Base-by-base conservation (phyloP, 1,140 invertebrate genomes). In the Lerema accius region DNA sequence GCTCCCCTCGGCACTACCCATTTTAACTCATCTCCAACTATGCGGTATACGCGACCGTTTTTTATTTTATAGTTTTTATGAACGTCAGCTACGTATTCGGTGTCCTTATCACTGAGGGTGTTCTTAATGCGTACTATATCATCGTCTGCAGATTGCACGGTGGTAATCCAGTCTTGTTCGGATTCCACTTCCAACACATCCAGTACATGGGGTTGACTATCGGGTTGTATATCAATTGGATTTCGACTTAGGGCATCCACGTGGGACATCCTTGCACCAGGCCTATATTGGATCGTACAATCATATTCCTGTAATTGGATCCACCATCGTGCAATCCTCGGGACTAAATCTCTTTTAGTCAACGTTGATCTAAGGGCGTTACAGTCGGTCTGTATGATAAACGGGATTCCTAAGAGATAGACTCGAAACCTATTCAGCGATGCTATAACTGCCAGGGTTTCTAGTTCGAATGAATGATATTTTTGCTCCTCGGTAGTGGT, bases 191-290 rank as follows among this genome's bases (percentile, higher is more conserved):
- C 26, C 28, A 66, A 43, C 1, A 61, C 50, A 32, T 66, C 64
- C 2, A 66, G 14, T 0, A 49, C n/a, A n/a, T 59, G 39, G 2
- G 59, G 17, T 3, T 50, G 23, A 4, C 9, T 32, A 11, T 51
- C 43, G 19, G 15, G 42, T 13, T 10, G 40, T 14, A 6, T 48
- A 10, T 49, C 46, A 13, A 49, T 28, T 13, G 66, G 61, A 11
- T 49, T 50, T 19, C 66, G 26, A 35, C 66, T 68, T 6, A 68
- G 43, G 1, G 66, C 66, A 35, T 68, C 66, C 6, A 55, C 61
- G 23, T 68, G 66, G 9, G 4, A 9, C 66, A 63, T 68, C 0
- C 48, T 26, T 11, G 40, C 4, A 3, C 66, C 61, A 3, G 61
- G 28, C 6, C 60, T 37, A 43, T 68, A 68, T 32, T 63, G 55